Evolutionary conservation across 2,888 invertebrate species (phyloP).

Genomic region (Tethea ocularis): DNA sequence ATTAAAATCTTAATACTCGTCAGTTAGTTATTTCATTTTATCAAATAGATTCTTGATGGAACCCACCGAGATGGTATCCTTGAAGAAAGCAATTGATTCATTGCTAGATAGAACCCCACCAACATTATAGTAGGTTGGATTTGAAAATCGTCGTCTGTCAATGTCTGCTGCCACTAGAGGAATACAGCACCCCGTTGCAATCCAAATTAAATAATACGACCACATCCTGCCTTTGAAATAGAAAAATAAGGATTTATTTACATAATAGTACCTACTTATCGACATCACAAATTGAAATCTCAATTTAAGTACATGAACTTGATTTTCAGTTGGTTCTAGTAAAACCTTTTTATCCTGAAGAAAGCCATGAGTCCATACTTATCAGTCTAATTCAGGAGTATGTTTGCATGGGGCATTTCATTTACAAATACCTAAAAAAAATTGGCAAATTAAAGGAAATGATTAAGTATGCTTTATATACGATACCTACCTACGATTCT

Average conservation of each 20-base stretch:
- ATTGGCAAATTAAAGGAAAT: no score
- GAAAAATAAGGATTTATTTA: not conserved
- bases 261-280: no score
- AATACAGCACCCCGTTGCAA: slow-evolving; percentile 30
- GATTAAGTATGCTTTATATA: no score
- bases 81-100: slow-evolving; percentile 91
- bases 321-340: no score
- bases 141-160: slow-evolving; percentile 73
- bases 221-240: slow-evolving; percentile 39
- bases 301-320: no score
- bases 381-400: no score
- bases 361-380: no score
- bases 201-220: slow-evolving; percentile 35
- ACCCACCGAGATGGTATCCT: slow-evolving; percentile 92
- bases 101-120: slow-evolving; percentile 96
- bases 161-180: slow-evolving; percentile 51
- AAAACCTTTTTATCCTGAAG: no score
- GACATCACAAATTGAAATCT: not conserved
- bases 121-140: slow-evolving; percentile 91
- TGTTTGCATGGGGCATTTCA: no score
- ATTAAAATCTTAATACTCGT: slow-evolving; percentile 1
- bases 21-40: not conserved
- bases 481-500: no score
- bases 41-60: slow-evolving; percentile 11
- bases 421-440: no score